Evolutionary conservation across 2,797 vertebrate genomes (phyloP).

Genomic region (Enteromius fasciolatus): DNA sequence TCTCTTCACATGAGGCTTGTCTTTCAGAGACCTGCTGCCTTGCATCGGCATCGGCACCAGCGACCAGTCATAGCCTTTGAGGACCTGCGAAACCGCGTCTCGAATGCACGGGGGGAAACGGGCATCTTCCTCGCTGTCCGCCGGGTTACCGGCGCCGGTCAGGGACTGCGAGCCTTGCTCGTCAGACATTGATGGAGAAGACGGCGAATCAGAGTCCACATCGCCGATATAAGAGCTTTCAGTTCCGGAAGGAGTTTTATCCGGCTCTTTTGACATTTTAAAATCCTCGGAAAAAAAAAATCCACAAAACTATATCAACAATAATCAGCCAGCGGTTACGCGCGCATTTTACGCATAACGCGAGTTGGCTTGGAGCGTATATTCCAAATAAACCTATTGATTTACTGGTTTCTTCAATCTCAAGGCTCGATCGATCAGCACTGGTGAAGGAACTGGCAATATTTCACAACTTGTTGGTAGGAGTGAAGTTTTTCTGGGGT

Average conservation of each 20-base stretch:
- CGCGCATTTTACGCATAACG: not conserved
- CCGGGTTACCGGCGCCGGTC: constrained; percentile 75
- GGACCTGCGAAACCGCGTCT: constrained; percentile 95
- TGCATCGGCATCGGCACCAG: constrained; percentile 94
- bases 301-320: too few species aligned
- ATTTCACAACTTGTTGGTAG: constrained; percentile 31
- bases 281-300: not conserved
- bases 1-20: constrained; percentile 92
- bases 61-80: constrained; percentile 98
- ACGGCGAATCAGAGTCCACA: constrained; percentile 90
- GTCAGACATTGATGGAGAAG: constrained; percentile 84
- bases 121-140: constrained; percentile 82
- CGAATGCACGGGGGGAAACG: constrained; percentile 97
- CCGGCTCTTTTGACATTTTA: constrained; percentile 88
- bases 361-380: not conserved
- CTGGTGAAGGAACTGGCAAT: not conserved
- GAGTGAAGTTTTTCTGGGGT: constrained; percentile 33
- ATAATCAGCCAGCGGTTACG: not conserved
- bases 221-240: constrained; percentile 91
- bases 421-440: not conserved
- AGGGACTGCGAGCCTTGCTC: constrained; percentile 69
- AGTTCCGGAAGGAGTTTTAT: constrained; percentile 87
- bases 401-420: not conserved
- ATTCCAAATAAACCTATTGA: constrained; percentile 14
- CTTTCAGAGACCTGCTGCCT: constrained; percentile 87